Conservation (phyloP, 2,888 invertebrate genomes). For the Margaritifera margaritifera region DNA sequence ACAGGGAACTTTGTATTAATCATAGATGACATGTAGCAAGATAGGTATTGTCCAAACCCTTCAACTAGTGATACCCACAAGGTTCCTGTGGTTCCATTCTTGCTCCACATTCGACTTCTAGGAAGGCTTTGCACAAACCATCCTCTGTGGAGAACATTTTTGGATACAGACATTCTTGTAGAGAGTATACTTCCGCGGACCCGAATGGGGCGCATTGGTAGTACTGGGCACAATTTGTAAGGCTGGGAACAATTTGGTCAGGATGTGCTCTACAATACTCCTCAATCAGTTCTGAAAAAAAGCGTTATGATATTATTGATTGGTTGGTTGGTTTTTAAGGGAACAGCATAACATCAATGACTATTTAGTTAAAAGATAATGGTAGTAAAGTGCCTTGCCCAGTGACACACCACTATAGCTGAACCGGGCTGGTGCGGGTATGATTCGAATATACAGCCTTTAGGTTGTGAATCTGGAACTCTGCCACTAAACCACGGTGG, state of each 20-base stretch:
- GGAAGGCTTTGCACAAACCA: constrained; percentile 42
- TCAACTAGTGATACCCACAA: constrained; percentile 20
- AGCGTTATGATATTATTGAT: not conserved
- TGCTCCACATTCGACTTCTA: constrained; percentile 41
- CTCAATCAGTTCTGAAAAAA: constrained; percentile 38
- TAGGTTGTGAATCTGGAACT: too few relatives aligned
- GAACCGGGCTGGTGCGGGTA: too few relatives aligned
- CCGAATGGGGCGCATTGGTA: constrained; percentile 41
- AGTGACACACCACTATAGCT: too few relatives aligned
- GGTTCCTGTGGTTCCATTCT: constrained; percentile 32
- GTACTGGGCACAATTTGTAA: constrained; percentile 48
- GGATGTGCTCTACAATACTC: constrained; percentile 38
- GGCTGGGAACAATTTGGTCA: constrained; percentile 28
- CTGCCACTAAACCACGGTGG: too few relatives aligned
- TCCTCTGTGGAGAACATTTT: constrained; percentile 48
- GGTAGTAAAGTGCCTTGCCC: too few relatives aligned
- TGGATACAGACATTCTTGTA: constrained; percentile 52
- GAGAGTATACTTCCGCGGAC: constrained; percentile 30
- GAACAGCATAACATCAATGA: too few relatives aligned
- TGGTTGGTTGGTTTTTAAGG: too few relatives aligned
- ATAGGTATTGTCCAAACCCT: too few relatives aligned
- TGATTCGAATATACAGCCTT: too few relatives aligned
- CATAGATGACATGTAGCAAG: not conserved
- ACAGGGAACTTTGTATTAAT: too few relatives aligned
- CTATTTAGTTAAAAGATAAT: too few relatives aligned